These are phyloP conservation scores for Phaethornis superciliosus DNA, from an alignment of 2,113 vertebrate species.

Conservation along the genomic window DNA sequence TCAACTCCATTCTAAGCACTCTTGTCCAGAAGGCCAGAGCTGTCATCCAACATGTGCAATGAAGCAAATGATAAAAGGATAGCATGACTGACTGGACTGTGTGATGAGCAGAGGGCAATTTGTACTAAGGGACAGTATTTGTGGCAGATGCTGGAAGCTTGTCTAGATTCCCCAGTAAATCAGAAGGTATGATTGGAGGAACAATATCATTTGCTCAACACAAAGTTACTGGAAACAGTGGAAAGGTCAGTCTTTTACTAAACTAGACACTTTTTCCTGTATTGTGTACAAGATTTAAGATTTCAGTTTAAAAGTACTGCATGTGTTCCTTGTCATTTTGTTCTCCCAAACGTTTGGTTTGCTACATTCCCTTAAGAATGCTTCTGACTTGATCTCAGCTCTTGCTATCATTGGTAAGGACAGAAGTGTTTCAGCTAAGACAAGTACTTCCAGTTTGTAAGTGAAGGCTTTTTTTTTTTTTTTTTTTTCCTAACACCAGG, in stretches of 20 bases:
- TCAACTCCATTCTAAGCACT: neutral
- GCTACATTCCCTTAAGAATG: neutral
- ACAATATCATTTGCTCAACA: accelerated
- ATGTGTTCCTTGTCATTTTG: neutral
- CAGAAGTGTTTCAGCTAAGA: neutral
- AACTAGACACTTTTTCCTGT: neutral
- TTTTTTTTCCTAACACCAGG: neutral
- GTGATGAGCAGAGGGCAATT: neutral
- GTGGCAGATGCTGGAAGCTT: neutral
- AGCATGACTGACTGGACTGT: neutral
- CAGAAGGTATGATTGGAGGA: neutral
- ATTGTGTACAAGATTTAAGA: neutral
- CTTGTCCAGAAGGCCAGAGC: neutral
- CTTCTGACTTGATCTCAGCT: neutral
- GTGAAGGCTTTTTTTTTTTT: neutral
- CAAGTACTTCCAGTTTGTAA: neutral
- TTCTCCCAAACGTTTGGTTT: neutral
- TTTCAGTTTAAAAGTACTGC: neutral
- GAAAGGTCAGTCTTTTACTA: neutral
- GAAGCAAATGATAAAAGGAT: neutral
- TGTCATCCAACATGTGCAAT: neutral
- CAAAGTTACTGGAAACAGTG: neutral
- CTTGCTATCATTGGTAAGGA: neutral
- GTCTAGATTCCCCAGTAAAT: neutral
- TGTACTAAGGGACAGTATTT: neutral